Conservation (phyloP, 2,113 vertebrate species). For the Actenoides hombroni region DNA sequence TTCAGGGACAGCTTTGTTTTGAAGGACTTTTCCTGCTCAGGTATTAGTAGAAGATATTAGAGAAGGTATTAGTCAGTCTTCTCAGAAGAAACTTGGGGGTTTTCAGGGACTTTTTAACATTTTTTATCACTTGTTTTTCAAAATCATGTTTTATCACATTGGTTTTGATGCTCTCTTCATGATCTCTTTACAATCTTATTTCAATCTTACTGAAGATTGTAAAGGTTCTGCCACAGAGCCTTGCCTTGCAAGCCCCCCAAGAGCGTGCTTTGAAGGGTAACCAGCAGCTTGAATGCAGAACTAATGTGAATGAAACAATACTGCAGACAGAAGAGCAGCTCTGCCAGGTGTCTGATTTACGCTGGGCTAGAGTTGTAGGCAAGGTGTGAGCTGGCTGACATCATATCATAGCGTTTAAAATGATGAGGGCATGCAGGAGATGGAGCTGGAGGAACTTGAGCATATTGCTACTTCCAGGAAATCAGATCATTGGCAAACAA, state of each 20-base stretch:
- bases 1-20: background rate
- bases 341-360: background rate
- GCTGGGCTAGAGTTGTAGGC: background rate
- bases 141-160: background rate
- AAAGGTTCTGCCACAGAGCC: background rate
- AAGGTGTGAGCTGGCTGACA: background rate
- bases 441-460: background rate
- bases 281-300: background rate
- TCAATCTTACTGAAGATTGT: background rate
- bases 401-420: rapidly evolving
- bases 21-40: background rate
- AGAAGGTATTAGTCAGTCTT: background rate
- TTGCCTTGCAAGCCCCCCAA: background rate
- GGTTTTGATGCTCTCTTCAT: background rate
- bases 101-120: background rate
- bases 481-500: background rate
- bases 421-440: background rate
- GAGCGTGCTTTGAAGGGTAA: background rate
- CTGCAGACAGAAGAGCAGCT: background rate
- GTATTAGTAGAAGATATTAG: no score
- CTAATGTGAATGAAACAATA: background rate
- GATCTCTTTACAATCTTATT: background rate
- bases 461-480: background rate
- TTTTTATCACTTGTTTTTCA: background rate
- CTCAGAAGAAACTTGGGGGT: background rate